A percentile compares a stretch with the other conserved stretches of the same genome.
Conservation (phyloP, 2,113 vertebrate species). For the Syngnathus typhle region DNA sequence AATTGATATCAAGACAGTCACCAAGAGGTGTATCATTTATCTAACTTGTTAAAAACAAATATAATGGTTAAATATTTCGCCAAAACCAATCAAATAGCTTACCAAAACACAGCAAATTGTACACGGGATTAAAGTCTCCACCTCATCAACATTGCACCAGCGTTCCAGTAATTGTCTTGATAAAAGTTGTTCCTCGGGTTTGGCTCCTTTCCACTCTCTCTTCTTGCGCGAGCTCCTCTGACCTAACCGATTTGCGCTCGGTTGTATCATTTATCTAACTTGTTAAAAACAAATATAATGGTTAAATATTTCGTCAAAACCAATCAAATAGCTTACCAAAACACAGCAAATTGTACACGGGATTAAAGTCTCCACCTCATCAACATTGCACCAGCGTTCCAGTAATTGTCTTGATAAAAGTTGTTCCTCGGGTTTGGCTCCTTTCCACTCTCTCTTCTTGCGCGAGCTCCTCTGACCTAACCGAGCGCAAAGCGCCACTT, state of each 20-base stretch:
- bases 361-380: conserved; percentile 4
- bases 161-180: not conserved
- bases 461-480: conserved; percentile 25
- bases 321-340: conserved; percentile 7
- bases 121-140: not conserved
- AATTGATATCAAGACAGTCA: too few relatives aligned
- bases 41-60: not conserved
- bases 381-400: conserved; percentile 31
- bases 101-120: not conserved
- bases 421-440: not conserved
- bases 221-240: conserved; percentile 28
- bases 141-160: conserved; percentile 31
- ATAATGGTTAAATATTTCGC: not conserved
- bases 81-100: not conserved
- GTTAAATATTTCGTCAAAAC: not conserved
- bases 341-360: not conserved
- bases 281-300: not conserved
- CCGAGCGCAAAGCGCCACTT: not conserved
- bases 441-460: not conserved
- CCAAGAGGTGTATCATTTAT: not conserved
- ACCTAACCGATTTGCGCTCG: accelerated
- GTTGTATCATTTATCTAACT: not conserved
- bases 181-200: not conserved
- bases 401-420: not conserved
- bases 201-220: not conserved